These are phyloP conservation scores for Troilus luridus DNA, from an alignment of 2,888 invertebrate genomes.

Conservation along the genomic window DNA sequence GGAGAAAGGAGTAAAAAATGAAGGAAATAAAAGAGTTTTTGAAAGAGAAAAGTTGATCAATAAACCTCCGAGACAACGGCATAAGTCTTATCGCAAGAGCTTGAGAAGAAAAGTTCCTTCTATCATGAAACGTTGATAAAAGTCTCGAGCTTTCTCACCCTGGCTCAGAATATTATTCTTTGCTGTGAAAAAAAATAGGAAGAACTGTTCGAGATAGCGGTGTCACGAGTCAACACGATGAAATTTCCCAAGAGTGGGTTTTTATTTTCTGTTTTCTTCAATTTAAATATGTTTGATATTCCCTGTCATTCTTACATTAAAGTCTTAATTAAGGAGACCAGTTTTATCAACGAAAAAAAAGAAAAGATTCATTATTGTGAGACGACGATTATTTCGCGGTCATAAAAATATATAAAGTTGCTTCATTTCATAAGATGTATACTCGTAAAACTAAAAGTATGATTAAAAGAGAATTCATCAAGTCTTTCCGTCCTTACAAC, in stretches of 20 bases:
- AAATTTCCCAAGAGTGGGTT: not conserved
- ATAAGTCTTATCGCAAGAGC: not conserved
- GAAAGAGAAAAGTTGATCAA: conserved; percentile 26
- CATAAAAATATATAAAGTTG: too few relatives aligned
- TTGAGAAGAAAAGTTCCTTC: conserved; percentile 22
- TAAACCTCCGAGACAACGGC: conserved; percentile 16
- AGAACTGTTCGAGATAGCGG: not conserved
- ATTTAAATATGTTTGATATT: not conserved
- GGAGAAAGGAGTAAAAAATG: not conserved
- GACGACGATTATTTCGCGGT: too few relatives aligned
- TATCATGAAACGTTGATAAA: conserved; percentile 12
- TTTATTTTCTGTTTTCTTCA: not conserved
- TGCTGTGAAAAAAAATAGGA: not conserved
- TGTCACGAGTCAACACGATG: conserved; percentile 9
- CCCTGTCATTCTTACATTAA: not conserved
- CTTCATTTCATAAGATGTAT: too few relatives aligned
- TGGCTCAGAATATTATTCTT: conserved; percentile 6
- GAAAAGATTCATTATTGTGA: too few relatives aligned
- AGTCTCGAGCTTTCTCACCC: not conserved
- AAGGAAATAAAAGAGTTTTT: not conserved
- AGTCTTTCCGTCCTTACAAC: too few relatives aligned
- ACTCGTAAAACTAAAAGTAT: too few relatives aligned
- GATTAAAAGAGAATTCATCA: too few relatives aligned
- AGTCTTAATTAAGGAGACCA: too few relatives aligned
- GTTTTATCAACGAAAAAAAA: too few relatives aligned